A percentile compares a stretch with the other conserved stretches of the same genome.
Conservation (phyloP, 2,888 invertebrate species). For the Pogonocherus hispidulus region DNA sequence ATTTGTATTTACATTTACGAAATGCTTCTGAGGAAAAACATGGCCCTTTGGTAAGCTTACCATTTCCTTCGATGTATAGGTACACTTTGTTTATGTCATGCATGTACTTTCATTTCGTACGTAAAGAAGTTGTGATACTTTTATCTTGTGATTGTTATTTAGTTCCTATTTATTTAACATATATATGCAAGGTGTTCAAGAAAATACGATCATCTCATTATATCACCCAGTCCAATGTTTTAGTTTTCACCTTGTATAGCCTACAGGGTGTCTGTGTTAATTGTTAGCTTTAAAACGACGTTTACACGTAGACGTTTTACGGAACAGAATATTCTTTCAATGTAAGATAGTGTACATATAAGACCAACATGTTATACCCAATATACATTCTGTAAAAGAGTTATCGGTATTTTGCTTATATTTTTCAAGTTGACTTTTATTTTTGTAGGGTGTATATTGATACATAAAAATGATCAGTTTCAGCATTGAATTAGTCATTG, state of each 20-base stretch:
- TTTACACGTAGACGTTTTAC: neutral
- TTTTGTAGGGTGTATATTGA: neutral
- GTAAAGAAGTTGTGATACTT: slow-evolving; percentile 1
- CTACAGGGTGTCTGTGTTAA: neutral
- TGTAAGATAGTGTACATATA: neutral
- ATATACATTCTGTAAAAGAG: neutral
- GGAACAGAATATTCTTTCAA: neutral
- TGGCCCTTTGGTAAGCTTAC: too few species aligned
- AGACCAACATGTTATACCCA: too few species aligned
- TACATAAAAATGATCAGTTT: too few species aligned
- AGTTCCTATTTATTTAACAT: slow-evolving; percentile 6
- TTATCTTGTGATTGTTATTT: neutral
- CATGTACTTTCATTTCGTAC: too few species aligned
- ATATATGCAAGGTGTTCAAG: neutral
- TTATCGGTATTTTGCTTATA: neutral
- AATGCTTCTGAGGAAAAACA: too few species aligned
- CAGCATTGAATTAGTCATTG: too few species aligned
- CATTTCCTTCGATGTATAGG: too few species aligned
- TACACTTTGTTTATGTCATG: too few species aligned
- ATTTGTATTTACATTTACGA: too few species aligned
- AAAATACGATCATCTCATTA: neutral
- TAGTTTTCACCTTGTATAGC: neutral
- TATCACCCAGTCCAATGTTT: neutral
- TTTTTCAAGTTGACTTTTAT: neutral
- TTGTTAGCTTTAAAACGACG: neutral